Conservation (phyloP, 2,888 invertebrate genomes). For the Campopleginae sp. region DNA sequence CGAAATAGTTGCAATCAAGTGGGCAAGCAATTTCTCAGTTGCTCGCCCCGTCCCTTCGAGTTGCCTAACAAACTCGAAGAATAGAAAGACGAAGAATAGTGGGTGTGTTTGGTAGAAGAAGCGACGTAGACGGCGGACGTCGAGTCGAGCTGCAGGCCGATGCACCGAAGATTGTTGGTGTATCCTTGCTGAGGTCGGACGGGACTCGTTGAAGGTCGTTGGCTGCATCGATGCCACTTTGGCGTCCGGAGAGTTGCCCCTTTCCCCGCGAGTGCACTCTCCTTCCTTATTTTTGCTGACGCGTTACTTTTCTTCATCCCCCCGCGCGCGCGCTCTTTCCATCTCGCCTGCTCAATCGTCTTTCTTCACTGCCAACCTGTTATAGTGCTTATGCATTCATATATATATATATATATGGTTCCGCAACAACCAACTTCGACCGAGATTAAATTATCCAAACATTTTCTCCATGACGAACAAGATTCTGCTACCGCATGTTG, state of each 20-base stretch:
- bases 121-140: conserved; percentile 27
- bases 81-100: conserved; percentile 53
- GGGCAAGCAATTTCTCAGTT: neutral
- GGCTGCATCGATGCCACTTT: conserved; percentile 74
- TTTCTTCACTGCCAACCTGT: conserved; percentile 53
- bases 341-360: conserved; percentile 42
- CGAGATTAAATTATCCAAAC: conserved; percentile 42
- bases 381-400: conserved; percentile 14
- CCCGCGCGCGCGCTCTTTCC: conserved; percentile 45
- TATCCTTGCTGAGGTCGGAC: conserved; percentile 81
- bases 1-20: neutral
- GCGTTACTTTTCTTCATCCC: conserved; percentile 54
- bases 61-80: conserved; percentile 14
- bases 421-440: conserved; percentile 41
- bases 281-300: conserved; percentile 38
- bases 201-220: conserved; percentile 79
- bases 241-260: conserved; percentile 56
- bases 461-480: no score
- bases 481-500: no score
- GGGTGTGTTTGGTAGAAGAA: conserved; percentile 54
- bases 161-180: conserved; percentile 80
- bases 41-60: neutral
- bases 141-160: conserved; percentile 78
- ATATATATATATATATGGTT: conserved; percentile 14
- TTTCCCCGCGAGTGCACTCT: neutral